Base-by-base conservation (phyloP, 2,113 vertebrate species). In the Etheostoma cragini region DNA sequence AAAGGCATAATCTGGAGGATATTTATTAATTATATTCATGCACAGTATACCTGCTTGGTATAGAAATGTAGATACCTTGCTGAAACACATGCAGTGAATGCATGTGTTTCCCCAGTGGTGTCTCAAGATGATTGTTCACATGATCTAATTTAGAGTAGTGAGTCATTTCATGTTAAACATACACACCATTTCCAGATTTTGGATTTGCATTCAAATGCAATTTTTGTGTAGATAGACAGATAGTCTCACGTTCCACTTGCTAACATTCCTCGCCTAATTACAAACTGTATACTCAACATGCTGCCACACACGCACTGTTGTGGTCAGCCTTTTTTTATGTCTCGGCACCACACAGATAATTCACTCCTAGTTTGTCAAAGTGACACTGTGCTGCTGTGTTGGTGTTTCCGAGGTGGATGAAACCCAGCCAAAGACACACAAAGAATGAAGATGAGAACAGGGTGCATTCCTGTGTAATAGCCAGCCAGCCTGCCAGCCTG, bases 381-480 rank as follows among this genome's bases (percentile, higher is more conserved):
- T 46, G 64, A 88, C 57, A 80, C 30, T 69, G 24, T 11, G 46
- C 65, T 63, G 35, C 53, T 38, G 58, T 74, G 76, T 81, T 62
- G 19, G 60, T 74, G 77, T 86, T 76, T 78, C 6, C 0, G n/a
- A 6, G 53, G 22, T 26, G n/a, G 69, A 21, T 50, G 33, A 33
- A 67, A 33, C 24, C 24, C 15, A 68, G 76, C 42, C 47, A 58
- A 64, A 84, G 22, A 76, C 16, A 60, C 15, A 57, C 6, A 68
- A 58, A 49, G 62, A 72, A 76, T 65, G 72, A 74, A 56, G 78
- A 88, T 69, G 82, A 89, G 85, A 88, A 68, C 35, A 46, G 77
- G 62, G 82, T 85, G 81, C 88, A 93, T 93, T 94, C 93, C 92
- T 91, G 81, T 13, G 68, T 91, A 92, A 93, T 88, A 88, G 81